Conservation (phyloP, 2,888 invertebrate genomes). For the Drosophila stalkeri region DNA sequence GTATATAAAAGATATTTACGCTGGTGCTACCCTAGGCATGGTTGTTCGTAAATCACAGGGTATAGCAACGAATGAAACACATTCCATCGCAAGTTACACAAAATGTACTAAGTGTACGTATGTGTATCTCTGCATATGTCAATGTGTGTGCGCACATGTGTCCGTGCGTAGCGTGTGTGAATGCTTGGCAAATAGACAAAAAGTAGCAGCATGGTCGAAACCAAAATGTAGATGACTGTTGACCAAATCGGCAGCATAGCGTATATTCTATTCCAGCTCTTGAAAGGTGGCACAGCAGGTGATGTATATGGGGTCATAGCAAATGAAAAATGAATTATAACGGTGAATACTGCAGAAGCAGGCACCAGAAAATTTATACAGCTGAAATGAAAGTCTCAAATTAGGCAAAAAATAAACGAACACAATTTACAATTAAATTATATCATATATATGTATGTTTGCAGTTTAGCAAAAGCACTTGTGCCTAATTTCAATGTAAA, state of each 20-base stretch:
- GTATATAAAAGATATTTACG: neutral
- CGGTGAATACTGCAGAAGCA: neutral
- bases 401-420: neutral
- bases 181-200: conserved; percentile 22
- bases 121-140: neutral
- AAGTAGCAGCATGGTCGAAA: conserved; percentile 13
- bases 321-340: conserved; percentile 15
- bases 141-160: neutral
- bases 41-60: neutral
- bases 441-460: conserved; percentile 40
- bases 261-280: conserved; percentile 2
- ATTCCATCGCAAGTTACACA: conserved; percentile 28
- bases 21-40: neutral
- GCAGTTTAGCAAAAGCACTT: conserved; percentile 20
- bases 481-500: conserved; percentile 49
- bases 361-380: neutral
- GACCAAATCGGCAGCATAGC: conserved; percentile 16
- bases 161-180: conserved; percentile 11
- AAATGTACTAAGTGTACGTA: conserved; percentile 6
- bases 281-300: conserved; percentile 35
- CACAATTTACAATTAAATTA: conserved; percentile 59
- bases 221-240: conserved; percentile 18
- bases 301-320: neutral
- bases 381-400: neutral
- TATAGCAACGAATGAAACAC: conserved; percentile 34